These are phyloP conservation scores for Danio jaintianensis DNA, from an alignment of 2,797 vertebrate genomes.

Conservation along the genomic window DNA sequence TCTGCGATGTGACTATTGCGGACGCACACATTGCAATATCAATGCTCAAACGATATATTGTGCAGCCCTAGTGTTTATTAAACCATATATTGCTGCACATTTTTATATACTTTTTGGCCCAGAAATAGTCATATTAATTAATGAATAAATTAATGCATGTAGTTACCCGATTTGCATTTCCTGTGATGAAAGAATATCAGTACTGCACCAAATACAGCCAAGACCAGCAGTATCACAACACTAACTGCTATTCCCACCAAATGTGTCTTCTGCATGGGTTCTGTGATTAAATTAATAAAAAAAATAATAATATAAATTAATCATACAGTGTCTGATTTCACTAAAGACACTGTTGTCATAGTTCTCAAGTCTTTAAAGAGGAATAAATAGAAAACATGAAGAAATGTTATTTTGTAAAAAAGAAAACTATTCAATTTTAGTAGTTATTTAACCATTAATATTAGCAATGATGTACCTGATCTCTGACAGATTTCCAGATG, in stretches of 20 bases:
- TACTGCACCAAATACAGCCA: not conserved
- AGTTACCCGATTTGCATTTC: not conserved
- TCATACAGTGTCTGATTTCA: not conserved
- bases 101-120: not conserved
- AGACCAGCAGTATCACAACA: not conserved
- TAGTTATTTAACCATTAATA: not conserved
- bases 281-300: not conserved
- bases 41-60: too few species aligned
- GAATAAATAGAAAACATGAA: not conserved
- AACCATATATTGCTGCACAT: not conserved
- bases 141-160: not conserved
- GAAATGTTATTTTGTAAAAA: not conserved
- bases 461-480: rapidly evolving
- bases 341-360: not conserved
- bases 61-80: not conserved
- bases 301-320: not conserved
- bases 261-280: not conserved
- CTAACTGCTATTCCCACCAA: not conserved
- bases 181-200: too few species aligned
- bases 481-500: not conserved
- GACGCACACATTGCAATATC: too few species aligned
- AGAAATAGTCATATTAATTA: not conserved
- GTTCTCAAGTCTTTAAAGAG: not conserved
- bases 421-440: not conserved
- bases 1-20: too few species aligned